Evolutionary conservation across 2,113 vertebrate genomes (phyloP).

Genomic region (Pseudorasbora parva): DNA sequence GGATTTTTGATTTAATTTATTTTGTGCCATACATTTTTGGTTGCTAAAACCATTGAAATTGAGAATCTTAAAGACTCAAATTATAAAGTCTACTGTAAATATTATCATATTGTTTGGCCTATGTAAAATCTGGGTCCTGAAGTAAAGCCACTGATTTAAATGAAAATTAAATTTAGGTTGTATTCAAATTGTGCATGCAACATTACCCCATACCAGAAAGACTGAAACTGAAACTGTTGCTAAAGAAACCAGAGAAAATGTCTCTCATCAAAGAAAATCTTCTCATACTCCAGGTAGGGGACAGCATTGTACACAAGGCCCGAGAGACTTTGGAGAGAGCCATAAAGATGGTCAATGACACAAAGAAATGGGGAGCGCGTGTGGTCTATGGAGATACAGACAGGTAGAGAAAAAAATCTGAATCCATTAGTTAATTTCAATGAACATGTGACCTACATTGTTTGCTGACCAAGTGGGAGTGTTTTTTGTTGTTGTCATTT

Average conservation of each 20-base stretch:
- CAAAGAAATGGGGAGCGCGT: constrained; percentile 94
- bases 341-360: constrained; percentile 96
- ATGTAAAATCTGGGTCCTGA: too few relatives aligned
- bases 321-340: constrained; percentile 96
- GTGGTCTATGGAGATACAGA: constrained; percentile 98
- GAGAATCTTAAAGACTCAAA: not conserved
- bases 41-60: not conserved
- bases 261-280: too few relatives aligned
- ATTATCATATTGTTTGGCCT: too few relatives aligned
- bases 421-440: not conserved
- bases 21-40: not conserved
- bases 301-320: constrained; percentile 98
- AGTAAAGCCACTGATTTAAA: too few relatives aligned
- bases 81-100: too few relatives aligned
- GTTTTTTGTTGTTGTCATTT: not conserved
- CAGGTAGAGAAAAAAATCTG: constrained; percentile 76
- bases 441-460: not conserved
- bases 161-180: too few relatives aligned
- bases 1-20: not conserved
- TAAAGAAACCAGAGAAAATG: not conserved
- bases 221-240: not conserved
- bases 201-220: too few relatives aligned
- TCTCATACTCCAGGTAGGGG: constrained; percentile 82
- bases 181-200: too few relatives aligned
- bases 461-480: not conserved